phyloP scores from a whole-genome alignment of 2,113 vertebrate species.

The Hassar affinis region DNA sequence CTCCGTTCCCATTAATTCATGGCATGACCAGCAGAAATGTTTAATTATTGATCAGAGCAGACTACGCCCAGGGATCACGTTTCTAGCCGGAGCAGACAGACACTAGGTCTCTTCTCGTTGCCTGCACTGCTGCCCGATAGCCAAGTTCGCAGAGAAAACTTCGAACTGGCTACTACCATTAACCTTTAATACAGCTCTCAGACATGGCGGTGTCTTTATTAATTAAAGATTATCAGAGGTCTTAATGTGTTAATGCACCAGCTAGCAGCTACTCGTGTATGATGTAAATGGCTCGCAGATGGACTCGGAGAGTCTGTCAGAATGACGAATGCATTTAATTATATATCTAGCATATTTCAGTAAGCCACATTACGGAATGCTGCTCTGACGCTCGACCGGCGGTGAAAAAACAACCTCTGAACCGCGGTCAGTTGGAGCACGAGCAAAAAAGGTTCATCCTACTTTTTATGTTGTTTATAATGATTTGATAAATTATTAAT shows the following conservation, averaged over 20 bases:
- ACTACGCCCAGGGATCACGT: constrained; percentile 50
- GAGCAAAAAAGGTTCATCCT: no score
- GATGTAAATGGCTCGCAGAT: no score
- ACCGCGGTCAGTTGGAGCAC: no score
- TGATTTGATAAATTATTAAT: no score
- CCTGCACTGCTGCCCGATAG: background rate
- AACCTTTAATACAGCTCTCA: constrained; percentile 18
- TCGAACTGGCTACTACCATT: background rate
- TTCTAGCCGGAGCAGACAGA: constrained; percentile 40
- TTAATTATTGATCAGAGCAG: constrained; percentile 53
- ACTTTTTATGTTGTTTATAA: no score
- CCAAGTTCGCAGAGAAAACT: constrained; percentile 17
- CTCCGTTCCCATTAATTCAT: constrained; percentile 29
- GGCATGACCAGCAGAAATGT: constrained; percentile 35
- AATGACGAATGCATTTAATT: background rate
- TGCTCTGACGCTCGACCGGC: background rate
- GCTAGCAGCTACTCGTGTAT: background rate
- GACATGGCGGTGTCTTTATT: background rate
- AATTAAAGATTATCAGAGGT: background rate
- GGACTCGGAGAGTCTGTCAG: background rate
- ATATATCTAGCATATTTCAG: background rate
- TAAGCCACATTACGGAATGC: background rate
- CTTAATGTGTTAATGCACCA: constrained; percentile 3
- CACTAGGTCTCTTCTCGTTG: background rate
- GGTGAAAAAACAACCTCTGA: no score